Percentiles rank a stretch among this genome's conserved stretches.
These are phyloP conservation scores for Mesochorus sp. DNA, from an alignment of 2,888 invertebrate species.

Conservation along the genomic window DNA sequence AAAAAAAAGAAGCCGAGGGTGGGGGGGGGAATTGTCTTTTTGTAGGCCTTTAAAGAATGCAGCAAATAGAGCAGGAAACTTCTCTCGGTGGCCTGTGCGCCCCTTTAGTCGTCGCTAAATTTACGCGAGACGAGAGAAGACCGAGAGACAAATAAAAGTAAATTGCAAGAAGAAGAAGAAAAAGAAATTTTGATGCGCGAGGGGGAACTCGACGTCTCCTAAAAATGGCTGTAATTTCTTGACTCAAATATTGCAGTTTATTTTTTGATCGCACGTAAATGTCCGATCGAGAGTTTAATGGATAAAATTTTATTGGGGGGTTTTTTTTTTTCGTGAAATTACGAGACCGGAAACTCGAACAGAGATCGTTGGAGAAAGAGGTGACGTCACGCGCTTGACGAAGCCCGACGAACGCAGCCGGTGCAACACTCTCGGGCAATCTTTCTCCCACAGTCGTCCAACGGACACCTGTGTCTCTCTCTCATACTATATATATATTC, in stretches of 20 bases:
- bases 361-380: too few species aligned
- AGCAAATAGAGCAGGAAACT: conserved; percentile 70
- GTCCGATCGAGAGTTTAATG: not conserved
- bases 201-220: not conserved
- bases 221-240: not conserved
- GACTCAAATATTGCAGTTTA: not conserved
- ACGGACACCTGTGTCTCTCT: too few species aligned
- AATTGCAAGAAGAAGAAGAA: not conserved
- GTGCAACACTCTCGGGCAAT: too few species aligned
- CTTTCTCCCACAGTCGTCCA: too few species aligned
- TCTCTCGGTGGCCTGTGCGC: conserved; percentile 47
- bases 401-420: too few species aligned
- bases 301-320: too few species aligned
- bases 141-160: conserved; percentile 60
- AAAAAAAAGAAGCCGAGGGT: not conserved
- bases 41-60: conserved; percentile 55
- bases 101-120: conserved; percentile 68
- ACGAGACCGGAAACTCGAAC: too few species aligned
- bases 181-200: too few species aligned
- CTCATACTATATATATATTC: too few species aligned
- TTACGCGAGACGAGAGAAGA: conserved; percentile 66
- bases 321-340: too few species aligned
- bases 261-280: too few species aligned
- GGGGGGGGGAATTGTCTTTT: conserved; percentile 30
- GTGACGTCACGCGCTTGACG: too few species aligned